Conservation (phyloP, 2,113 vertebrate genomes). For the Melierax canorus region DNA sequence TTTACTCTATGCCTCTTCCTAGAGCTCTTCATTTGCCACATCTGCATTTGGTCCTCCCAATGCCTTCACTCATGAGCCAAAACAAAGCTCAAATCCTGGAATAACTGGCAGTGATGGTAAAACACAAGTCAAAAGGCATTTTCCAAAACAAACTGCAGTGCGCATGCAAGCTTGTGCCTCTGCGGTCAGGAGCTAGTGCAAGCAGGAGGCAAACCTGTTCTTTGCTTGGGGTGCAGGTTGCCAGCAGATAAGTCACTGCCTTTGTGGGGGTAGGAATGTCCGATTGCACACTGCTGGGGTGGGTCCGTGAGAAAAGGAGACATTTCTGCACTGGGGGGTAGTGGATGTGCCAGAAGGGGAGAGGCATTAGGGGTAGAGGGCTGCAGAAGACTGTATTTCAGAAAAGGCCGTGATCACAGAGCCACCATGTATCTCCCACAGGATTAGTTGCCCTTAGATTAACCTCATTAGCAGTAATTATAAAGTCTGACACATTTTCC, state of each 20-base stretch:
- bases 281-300: background rate
- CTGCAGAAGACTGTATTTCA: background rate
- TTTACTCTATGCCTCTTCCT: background rate
- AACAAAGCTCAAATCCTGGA: background rate
- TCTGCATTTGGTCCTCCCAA: background rate
- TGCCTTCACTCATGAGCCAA: background rate
- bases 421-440: background rate
- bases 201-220: background rate
- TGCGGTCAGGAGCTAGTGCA: background rate
- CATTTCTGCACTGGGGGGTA: background rate
- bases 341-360: background rate
- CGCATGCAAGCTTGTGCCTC: fast-evolving
- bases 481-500: slow-evolving; percentile 17
- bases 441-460: slow-evolving; percentile 23
- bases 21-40: background rate
- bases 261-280: background rate
- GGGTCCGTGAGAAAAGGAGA: background rate
- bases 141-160: background rate
- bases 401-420: background rate
- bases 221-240: background rate
- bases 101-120: background rate
- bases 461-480: slow-evolving; percentile 42
- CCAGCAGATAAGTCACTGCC: background rate
- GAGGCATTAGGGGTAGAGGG: background rate
- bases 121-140: background rate